A percentile compares a stretch with the other conserved stretches of the same genome.
phyloP scores from a whole-genome alignment of 2,888 invertebrate genomes.

The Cybosia mesomella region DNA sequence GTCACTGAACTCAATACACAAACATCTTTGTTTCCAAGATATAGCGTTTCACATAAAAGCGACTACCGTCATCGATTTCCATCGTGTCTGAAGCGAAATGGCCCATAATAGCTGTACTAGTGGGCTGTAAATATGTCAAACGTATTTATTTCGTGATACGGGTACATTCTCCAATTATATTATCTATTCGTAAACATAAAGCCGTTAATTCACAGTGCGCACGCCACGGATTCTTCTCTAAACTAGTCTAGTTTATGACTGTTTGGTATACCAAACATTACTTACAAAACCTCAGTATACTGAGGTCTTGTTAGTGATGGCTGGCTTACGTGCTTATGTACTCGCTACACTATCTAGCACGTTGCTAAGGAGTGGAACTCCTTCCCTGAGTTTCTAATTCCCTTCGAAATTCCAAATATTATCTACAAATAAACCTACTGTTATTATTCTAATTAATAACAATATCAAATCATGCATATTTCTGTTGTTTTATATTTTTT shows the following conservation, averaged over 20 bases:
- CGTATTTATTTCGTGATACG: slow-evolving; percentile 40
- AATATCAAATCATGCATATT: no score
- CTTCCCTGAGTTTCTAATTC: no score
- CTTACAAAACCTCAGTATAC: neutral
- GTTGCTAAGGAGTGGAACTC: no score
- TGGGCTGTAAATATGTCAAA: slow-evolving; percentile 31
- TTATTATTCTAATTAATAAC: no score
- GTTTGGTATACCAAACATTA: neutral
- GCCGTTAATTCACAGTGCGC: neutral
- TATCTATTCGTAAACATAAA: slow-evolving; percentile 22
- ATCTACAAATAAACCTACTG: no score
- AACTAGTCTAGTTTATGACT: neutral
- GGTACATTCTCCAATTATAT: slow-evolving; percentile 28
- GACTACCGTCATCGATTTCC: slow-evolving; percentile 33
- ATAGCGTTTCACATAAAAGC: slow-evolving; percentile 32
- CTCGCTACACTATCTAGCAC: no score
- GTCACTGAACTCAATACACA: slow-evolving; percentile 13
- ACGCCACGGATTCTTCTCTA: neutral
- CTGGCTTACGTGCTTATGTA: no score
- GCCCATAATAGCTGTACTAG: slow-evolving; percentile 30
- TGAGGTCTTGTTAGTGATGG: no score
- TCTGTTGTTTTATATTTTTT: no score
- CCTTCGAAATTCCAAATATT: no score
- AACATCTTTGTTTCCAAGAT: slow-evolving; percentile 25
- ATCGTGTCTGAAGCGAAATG: slow-evolving; percentile 36